Conservation (phyloP, 2,797 vertebrate species). For the Enteromius mattozi region DNA sequence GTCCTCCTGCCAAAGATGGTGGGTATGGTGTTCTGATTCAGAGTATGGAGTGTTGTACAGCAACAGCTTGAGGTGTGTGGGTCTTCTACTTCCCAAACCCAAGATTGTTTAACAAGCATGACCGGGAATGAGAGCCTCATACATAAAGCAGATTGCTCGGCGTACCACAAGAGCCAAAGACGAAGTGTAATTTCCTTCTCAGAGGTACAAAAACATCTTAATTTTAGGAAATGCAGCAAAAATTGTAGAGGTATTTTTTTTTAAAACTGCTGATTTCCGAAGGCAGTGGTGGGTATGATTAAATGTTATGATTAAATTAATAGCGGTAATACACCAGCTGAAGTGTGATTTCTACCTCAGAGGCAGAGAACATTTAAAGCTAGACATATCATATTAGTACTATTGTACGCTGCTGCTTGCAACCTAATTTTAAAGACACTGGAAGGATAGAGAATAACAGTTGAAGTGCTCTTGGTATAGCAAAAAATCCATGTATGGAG, state of each 20-base stretch:
- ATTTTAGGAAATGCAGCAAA: neutral
- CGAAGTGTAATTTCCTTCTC: neutral
- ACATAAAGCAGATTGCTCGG: slow-evolving; percentile 29
- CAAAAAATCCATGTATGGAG: slow-evolving; percentile 12
- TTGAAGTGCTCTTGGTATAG: neutral
- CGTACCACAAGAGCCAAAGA: neutral
- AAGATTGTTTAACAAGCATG: slow-evolving; percentile 36
- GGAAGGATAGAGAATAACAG: neutral
- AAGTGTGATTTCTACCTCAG: neutral
- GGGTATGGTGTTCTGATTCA: slow-evolving; percentile 39
- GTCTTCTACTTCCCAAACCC: slow-evolving; percentile 32
- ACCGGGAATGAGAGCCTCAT: slow-evolving; percentile 27
- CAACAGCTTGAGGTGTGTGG: slow-evolving; percentile 50
- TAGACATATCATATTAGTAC: neutral
- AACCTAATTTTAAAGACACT: slow-evolving; percentile 4
- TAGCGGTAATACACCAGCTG: neutral
- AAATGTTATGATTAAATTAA: slow-evolving; percentile 21
- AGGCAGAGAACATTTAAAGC: slow-evolving; percentile 3
- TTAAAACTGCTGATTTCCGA: neutral
- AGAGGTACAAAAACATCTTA: slow-evolving; percentile 9
- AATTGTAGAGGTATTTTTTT: neutral
- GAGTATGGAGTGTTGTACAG: slow-evolving; percentile 34
- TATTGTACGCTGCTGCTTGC: neutral
- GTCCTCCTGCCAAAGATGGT: slow-evolving; percentile 44
- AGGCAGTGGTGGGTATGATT: slow-evolving; percentile 7